Conservation (phyloP, 2,888 invertebrate genomes). For the Gryllus longicercus region DNA sequence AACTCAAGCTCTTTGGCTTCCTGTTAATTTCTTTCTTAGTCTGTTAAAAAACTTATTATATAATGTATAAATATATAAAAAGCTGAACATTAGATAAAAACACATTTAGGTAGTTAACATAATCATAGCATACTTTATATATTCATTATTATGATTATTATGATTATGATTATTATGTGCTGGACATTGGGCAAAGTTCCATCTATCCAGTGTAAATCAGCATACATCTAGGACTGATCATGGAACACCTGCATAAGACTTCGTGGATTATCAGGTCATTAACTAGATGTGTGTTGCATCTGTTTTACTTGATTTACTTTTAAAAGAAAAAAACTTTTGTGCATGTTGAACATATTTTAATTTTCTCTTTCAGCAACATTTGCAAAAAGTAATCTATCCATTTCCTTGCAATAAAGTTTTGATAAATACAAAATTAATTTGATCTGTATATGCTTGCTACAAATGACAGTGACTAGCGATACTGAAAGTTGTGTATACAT, state of each 20-base stretch:
- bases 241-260: slow-evolving; percentile 17
- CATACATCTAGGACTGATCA: slow-evolving; percentile 6
- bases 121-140: slow-evolving; percentile 37
- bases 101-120: slow-evolving; percentile 36
- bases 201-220: slow-evolving; percentile 9
- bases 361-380: slow-evolving; percentile 30
- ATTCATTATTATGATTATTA: slow-evolving; percentile 35
- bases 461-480: slow-evolving; percentile 12
- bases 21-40: slow-evolving; percentile 37
- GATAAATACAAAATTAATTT: slow-evolving; percentile 23
- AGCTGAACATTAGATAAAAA: slow-evolving; percentile 34
- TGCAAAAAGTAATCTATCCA: neutral
- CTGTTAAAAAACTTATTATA: slow-evolving; percentile 36
- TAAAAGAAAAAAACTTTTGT: slow-evolving; percentile 31
- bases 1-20: slow-evolving; percentile 32
- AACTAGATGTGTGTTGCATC: slow-evolving; percentile 29
- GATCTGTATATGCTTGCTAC: slow-evolving; percentile 23
- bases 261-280: slow-evolving; percentile 6
- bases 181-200: neutral
- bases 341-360: slow-evolving; percentile 32
- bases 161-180: slow-evolving; percentile 27
- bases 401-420: slow-evolving; percentile 10
- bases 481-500: slow-evolving; percentile 12
- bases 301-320: slow-evolving; percentile 31
- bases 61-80: slow-evolving; percentile 36